A percentile compares a stretch with the other conserved stretches of the same genome.
These are phyloP conservation scores for Ectemnius continuus DNA, from an alignment of 2,888 invertebrate species.

Conservation along the genomic window DNA sequence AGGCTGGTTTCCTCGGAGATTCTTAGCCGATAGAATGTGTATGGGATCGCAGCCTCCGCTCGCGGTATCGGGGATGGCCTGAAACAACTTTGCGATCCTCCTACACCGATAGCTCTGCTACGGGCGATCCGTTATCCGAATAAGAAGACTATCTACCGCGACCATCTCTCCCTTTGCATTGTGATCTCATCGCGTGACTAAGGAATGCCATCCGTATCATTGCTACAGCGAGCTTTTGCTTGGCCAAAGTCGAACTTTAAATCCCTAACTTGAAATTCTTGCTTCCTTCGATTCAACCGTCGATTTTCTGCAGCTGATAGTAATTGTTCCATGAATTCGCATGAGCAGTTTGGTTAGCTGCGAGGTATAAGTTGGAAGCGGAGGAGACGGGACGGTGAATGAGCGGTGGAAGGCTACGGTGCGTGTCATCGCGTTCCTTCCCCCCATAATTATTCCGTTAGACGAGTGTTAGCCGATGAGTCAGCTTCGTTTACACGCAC, in stretches of 20 bases:
- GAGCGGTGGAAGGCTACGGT: not conserved
- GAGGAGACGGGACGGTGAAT: not conserved
- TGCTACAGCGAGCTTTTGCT: too few relatives aligned
- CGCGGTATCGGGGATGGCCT: not conserved
- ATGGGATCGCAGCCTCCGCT: not conserved
- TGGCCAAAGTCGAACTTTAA: too few relatives aligned
- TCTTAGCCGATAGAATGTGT: too few relatives aligned
- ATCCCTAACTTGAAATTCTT: too few relatives aligned
- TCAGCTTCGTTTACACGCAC: slow-evolving; percentile 34
- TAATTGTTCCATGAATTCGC: too few relatives aligned
- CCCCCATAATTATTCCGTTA: slow-evolving; percentile 42
- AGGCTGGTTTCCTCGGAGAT: too few relatives aligned
- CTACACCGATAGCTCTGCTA: not conserved
- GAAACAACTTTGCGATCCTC: not conserved
- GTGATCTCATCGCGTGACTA: not conserved
- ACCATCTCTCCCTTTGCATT: slow-evolving; percentile 6
- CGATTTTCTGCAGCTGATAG: too few relatives aligned
- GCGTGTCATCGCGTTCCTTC: slow-evolving; percentile 4
- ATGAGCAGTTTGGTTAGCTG: too few relatives aligned
- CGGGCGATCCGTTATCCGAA: slow-evolving; percentile 9
- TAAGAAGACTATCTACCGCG: not conserved
- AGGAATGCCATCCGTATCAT: too few relatives aligned
- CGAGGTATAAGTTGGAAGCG: too few relatives aligned
- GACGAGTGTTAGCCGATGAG: slow-evolving; percentile 29
- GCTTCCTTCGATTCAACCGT: too few relatives aligned